Base-by-base conservation (phyloP, 2,888 invertebrate genomes). In the Scotopteryx bipunctaria region DNA sequence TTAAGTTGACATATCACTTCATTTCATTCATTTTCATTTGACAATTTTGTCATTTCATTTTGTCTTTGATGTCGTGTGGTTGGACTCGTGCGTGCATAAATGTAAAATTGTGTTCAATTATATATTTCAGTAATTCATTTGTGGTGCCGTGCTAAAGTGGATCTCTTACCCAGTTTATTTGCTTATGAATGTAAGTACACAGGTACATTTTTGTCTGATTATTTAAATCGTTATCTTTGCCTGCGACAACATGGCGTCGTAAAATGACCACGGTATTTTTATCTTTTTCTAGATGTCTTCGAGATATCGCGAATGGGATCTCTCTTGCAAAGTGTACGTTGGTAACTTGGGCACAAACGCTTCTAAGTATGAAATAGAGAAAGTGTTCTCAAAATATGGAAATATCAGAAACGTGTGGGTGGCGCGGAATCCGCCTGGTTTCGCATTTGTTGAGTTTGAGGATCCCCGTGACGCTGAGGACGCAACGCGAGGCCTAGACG, bases 321-420 rank as follows among this genome's bases (percentile, higher is more conserved):
- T 96, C 19, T 94, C 95, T 16, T 97, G 97, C 86, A 98, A 98
- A 86, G 97, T 98, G 0, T 98, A 98, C 78, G 96, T 98, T 16
- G 98, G 98, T 13, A 97, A 97, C 77, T 91, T 98, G 59, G 97
- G 97, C 4, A 96, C 95, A 66, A 97, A 96, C 73, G 97, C 97
- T 3, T 96, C 97, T 8, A 96, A 97, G 83, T 95, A 96, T 76
- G 97, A 97, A 83, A 93, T 96, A 52, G 97, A 98, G 81, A 95
- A 95, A 71, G 93, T 95, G 5, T 98, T 98, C 81, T 92, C 94
- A 50, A 96, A 96, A 83, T 98, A 96, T 81, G 98, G 98, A 5
- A 95, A 95, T 31, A 91, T 98, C 59, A 92, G 96, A 67, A 98
- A 97, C 83, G 97, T 98, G 37, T 98, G 98, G 98, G 97, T 98